Conservation (phyloP, 2,113 vertebrate species). For the Tricholaema leucomelas region DNA sequence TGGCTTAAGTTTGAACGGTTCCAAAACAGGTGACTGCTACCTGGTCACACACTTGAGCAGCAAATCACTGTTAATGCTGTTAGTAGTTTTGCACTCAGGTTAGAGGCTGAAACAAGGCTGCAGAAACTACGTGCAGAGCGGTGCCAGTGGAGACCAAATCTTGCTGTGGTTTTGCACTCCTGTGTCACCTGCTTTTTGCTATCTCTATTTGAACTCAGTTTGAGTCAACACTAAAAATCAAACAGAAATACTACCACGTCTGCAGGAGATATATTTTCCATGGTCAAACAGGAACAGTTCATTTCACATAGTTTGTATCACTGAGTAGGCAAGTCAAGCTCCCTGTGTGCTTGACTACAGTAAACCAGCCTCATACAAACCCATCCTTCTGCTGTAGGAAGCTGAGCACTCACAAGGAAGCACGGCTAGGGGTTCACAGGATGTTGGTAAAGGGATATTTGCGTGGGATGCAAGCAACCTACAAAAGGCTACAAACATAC, state of each 20-base stretch:
- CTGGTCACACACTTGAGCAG: not conserved
- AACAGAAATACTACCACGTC: not conserved
- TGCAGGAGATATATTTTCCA: not conserved
- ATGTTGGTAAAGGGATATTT: constrained; percentile 48
- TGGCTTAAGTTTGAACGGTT: not conserved
- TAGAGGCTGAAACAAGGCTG: not conserved
- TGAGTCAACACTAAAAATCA: not conserved
- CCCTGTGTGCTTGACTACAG: not conserved
- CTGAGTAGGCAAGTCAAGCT: fast-evolving
- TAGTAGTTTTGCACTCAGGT: not conserved
- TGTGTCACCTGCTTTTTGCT: not conserved
- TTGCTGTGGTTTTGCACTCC: not conserved
- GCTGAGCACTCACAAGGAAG: not conserved
- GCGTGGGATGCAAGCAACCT: not conserved
- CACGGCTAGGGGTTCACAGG: constrained; percentile 34
- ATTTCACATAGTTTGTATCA: not conserved
- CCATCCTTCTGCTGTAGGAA: constrained; percentile 3
- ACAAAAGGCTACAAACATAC: constrained; percentile 41
- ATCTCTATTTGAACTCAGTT: not conserved
- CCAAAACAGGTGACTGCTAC: not conserved
- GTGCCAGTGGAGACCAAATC: not conserved
- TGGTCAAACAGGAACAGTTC: not conserved
- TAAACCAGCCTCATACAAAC: not conserved
- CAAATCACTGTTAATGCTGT: not conserved
- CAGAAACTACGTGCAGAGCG: not conserved